Evolutionary conservation across 2,113 vertebrate genomes (phyloP).

Genomic region (Phrynosoma platyrhinos): DNA sequence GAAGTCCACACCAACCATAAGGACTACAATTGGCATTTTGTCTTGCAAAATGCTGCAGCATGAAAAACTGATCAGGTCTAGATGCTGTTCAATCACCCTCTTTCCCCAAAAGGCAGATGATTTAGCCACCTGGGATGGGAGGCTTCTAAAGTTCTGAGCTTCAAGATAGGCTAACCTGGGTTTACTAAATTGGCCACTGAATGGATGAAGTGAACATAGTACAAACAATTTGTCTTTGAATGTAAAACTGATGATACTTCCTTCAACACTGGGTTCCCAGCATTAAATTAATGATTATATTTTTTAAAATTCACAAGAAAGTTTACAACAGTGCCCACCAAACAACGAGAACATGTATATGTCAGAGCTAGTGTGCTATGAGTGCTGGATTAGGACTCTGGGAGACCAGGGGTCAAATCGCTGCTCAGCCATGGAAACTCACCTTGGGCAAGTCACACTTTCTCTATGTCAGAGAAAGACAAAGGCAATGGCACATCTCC

Average conservation of each 20-base stretch:
- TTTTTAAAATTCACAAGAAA: background rate
- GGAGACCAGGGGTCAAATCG: too few species aligned
- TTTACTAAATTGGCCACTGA: background rate
- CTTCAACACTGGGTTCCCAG: background rate
- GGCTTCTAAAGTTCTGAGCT: background rate
- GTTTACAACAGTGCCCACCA: background rate
- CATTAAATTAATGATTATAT: background rate
- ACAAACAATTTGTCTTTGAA: background rate
- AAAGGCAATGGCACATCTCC: too few species aligned
- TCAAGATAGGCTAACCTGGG: background rate
- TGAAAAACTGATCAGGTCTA: background rate
- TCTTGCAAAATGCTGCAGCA: background rate
- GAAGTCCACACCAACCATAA: background rate
- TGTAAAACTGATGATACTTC: background rate
- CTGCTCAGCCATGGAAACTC: too few species aligned
- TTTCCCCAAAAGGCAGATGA: background rate
- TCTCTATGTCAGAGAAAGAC: too few species aligned
- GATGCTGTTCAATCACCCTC: background rate
- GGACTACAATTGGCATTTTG: background rate
- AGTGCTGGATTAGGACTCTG: too few species aligned
- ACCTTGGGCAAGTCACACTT: too few species aligned
- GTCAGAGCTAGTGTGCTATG: too few species aligned
- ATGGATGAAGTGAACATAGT: too few species aligned
- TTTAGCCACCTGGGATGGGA: background rate
- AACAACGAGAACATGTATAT: too few species aligned